These are phyloP conservation scores for Porites australiensis DNA, from an alignment of 64 coral and sea anemone species.

Conservation along the genomic window DNA sequence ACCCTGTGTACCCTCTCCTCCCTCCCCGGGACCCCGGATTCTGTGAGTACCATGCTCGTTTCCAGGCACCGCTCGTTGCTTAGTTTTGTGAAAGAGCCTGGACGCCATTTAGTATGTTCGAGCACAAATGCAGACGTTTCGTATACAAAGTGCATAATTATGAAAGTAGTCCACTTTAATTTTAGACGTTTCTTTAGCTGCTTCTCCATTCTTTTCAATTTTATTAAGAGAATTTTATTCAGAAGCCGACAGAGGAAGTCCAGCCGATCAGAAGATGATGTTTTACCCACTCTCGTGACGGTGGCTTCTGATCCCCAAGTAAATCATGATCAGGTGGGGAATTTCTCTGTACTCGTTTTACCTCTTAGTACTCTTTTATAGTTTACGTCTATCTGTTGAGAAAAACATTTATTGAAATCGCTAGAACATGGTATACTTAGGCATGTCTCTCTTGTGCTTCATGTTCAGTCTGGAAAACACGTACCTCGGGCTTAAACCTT, in stretches of 20 bases:
- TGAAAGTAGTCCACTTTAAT: constrained; percentile 16
- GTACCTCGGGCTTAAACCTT: no score
- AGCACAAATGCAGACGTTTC: background rate
- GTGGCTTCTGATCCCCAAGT: background rate
- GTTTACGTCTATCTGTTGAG: no score
- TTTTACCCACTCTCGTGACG: background rate
- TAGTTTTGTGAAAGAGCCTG: no score
- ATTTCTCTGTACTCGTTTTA: background rate
- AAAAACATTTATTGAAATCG: no score
- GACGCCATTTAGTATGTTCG: background rate
- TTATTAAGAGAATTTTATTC: constrained; percentile 54
- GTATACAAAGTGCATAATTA: background rate
- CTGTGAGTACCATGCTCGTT: no score
- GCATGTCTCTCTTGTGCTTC: no score
- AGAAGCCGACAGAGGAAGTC: constrained; percentile 35
- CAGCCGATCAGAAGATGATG: constrained; percentile 1
- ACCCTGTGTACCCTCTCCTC: no score
- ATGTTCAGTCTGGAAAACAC: no score
- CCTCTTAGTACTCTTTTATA: no score
- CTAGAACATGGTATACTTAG: no score
- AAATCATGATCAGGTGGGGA: background rate
- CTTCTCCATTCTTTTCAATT: constrained; percentile 3
- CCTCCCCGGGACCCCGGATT: no score
- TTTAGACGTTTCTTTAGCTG: constrained; percentile 44
- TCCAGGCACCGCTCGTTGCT: no score